phyloP scores from a whole-genome alignment of 2,888 invertebrate genomes.

The Pinctada fucata region DNA sequence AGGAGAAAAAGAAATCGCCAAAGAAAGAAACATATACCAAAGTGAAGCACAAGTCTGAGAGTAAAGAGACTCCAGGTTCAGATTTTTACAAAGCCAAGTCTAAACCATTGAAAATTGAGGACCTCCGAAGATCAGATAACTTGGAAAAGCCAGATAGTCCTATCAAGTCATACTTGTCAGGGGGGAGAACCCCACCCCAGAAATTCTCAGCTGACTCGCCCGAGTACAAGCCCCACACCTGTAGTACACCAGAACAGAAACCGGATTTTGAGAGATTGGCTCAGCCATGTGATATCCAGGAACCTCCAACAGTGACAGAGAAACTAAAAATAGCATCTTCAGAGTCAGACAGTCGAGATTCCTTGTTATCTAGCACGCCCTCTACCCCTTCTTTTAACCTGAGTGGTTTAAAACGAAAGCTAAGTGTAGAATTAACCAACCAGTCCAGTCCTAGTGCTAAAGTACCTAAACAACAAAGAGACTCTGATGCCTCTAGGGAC shows the following conservation, averaged over 20 bases:
- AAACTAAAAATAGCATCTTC: constrained; percentile 3
- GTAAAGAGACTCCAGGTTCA: neutral
- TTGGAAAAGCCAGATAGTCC: constrained; percentile 41
- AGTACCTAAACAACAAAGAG: constrained; percentile 28
- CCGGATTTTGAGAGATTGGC: neutral
- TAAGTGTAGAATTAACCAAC: constrained; percentile 25
- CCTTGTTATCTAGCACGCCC: neutral
- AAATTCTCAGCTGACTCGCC: constrained; percentile 20
- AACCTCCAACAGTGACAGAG: constrained; percentile 1
- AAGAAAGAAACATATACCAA: constrained; percentile 23
- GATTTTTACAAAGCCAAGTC: constrained; percentile 4
- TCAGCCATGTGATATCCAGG: constrained; percentile 6
- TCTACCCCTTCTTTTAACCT: neutral
- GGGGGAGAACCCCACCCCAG: constrained; percentile 37
- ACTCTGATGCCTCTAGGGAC: constrained; percentile 33
- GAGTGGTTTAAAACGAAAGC: constrained; percentile 32
- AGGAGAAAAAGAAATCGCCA: neutral
- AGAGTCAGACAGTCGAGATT: neutral
- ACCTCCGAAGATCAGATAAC: constrained; percentile 22
- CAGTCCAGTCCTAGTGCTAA: constrained; percentile 13
- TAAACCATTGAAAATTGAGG: constrained; percentile 23
- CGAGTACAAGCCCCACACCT: neutral
- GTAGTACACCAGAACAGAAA: constrained; percentile 19
- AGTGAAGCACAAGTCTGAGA: constrained; percentile 20
- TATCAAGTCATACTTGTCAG: constrained; percentile 39